Evolutionary conservation across 2,888 invertebrate species (phyloP), one percentile per base, ranked within the genome.

Genomic region (Podabrus alpinus): DNA sequence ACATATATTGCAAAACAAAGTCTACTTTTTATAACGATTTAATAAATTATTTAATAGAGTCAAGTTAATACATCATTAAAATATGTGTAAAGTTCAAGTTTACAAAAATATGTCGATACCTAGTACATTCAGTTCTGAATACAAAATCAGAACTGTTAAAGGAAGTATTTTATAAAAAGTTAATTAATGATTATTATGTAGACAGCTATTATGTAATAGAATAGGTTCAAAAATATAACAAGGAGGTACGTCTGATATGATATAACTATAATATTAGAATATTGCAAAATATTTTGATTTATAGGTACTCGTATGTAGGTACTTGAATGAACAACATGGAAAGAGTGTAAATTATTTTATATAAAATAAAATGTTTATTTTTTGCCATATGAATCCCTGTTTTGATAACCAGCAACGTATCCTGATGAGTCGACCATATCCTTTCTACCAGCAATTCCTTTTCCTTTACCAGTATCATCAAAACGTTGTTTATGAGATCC

Each of bases 401-500:
- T 94, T 84, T 94, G 94, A 86, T 95, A 96, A 15, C 95, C 96
- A 60, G 92, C 90, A 72, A 96, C 96, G 85, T 96, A 96, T 68
- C 96, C 96, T 1, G 94, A 93, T 59, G 71, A 75, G 75, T 86
- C 86, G 0, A 80, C 79, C 59, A 94, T 71, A 83, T 96, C 95
- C 85, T 94, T 95, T 70, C 96, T 89, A 17, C 96, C 96, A 2
- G 94, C 90, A 73, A 94, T 94, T 3, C 95, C 95, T 84, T 94
- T 94, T 24, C 95, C 95, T 85, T 94, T 94, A 70, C 95, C 95
- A 59, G 90, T 88, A 72, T 93, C 92, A 87, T 96, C 95, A 84
- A 96, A 96, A 25, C 96, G 91, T 82, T 95, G 94, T 85, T 92
- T 94, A 95, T 95, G 95, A 5, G 95, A 94, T 68, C 96, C 96